Conservation (phyloP, 2,113 vertebrate species). For the Eidolon helvum region DNA sequence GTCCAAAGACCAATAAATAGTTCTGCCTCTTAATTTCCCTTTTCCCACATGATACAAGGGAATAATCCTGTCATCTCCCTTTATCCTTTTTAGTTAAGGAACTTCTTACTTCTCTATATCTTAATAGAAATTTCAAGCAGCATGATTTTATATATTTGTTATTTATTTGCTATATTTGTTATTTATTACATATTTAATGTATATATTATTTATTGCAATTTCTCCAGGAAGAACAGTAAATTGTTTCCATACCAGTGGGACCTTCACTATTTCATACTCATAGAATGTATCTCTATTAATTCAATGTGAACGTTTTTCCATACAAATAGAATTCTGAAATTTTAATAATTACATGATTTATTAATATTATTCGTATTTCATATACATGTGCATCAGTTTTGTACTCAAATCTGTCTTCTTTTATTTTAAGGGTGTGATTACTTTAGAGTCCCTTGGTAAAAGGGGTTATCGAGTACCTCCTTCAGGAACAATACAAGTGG, state of each 20-base stretch:
- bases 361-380: slow-evolving; percentile 46
- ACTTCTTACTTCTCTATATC: neutral
- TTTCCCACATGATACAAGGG: neutral
- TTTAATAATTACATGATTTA: neutral
- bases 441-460: slow-evolving; percentile 98
- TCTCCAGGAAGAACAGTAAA: neutral
- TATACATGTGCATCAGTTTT: slow-evolving; percentile 6
- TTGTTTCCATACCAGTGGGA: neutral
- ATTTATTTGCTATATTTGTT: neutral
- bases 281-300: slow-evolving; percentile 13
- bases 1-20: neutral
- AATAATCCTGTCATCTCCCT: neutral
- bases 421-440: slow-evolving; percentile 94
- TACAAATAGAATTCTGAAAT: slow-evolving; percentile 22
- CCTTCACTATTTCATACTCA: neutral
- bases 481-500: slow-evolving; percentile 99
- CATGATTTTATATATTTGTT: neutral
- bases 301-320: slow-evolving; percentile 6
- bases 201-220: neutral
- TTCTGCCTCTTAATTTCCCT: neutral
- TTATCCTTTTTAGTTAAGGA: slow-evolving; percentile 1
- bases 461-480: slow-evolving; percentile 99
- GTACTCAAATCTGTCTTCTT: slow-evolving; percentile 65
- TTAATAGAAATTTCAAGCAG: neutral
- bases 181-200: neutral